Conservation (phyloP, 1,140 invertebrate species). For the Leptinotarsa lineolata region DNA sequence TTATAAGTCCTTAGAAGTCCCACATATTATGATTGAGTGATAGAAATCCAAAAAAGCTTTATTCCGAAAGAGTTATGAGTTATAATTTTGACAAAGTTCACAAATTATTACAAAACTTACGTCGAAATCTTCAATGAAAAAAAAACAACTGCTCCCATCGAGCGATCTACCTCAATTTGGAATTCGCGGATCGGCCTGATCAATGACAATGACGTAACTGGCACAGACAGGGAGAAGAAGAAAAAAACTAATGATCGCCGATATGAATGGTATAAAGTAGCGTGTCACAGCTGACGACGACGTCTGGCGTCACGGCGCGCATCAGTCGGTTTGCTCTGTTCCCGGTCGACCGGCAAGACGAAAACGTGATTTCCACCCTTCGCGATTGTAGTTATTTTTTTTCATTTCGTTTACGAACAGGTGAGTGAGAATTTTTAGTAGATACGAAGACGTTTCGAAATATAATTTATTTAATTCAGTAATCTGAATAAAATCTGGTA, state of each 20-base stretch:
- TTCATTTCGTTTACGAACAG: background rate
- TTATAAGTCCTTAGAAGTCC: no score
- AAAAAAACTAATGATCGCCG: constrained; percentile 10
- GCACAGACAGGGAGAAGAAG: background rate
- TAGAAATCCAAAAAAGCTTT: no score
- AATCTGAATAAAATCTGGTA: no score
- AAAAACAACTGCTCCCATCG: background rate
- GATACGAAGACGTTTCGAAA: no score
- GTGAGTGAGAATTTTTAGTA: background rate
- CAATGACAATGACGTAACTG: constrained; percentile 9
- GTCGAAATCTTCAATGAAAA: no score
- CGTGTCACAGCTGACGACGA: constrained; percentile 17
- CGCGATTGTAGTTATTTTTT: background rate
- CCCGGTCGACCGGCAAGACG: background rate
- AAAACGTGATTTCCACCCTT: background rate
- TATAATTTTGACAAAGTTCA: no score
- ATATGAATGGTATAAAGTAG: constrained; percentile 17
- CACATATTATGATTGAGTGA: no score
- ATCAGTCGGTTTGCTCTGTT: background rate
- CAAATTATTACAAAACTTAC: no score
- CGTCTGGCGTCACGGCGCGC: constrained; percentile 8
- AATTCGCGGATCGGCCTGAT: background rate
- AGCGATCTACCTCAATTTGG: background rate
- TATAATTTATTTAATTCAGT: no score
- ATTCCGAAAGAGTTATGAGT: no score